A percentile compares a stretch with the other conserved stretches of the same genome.
These are phyloP conservation scores for Formicarius rufipectus DNA, from an alignment of 2,113 vertebrate species.

Conservation along the genomic window DNA sequence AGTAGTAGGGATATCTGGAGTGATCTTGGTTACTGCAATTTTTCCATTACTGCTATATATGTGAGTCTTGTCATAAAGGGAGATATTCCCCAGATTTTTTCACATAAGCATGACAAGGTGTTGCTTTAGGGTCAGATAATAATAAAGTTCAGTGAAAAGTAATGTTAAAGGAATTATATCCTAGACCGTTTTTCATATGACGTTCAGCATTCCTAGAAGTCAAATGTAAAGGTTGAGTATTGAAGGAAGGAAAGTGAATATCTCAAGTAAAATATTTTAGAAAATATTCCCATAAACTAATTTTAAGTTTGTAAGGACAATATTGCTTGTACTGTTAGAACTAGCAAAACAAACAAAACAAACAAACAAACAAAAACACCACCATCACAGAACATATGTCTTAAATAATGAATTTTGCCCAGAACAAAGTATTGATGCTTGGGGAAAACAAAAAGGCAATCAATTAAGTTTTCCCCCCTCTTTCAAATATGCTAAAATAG, in stretches of 20 bases:
- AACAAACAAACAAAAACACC: not conserved
- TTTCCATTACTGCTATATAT: not conserved
- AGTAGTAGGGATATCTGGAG: not conserved
- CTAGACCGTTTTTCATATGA: not conserved
- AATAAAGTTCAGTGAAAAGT: not conserved
- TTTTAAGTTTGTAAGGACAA: not conserved
- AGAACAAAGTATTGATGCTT: not conserved
- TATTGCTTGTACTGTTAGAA: not conserved
- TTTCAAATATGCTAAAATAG: not conserved
- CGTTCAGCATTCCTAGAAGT: not conserved
- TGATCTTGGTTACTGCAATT: not conserved
- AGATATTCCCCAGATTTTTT: not conserved
- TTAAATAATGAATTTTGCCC: not conserved
- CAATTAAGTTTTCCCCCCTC: not conserved
- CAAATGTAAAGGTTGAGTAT: not conserved
- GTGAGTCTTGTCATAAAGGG: not conserved
- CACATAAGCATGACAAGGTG: not conserved
- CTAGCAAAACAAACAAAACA: not conserved
- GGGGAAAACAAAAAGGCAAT: not conserved
- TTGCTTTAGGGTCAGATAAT: not conserved
- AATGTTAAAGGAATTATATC: not conserved
- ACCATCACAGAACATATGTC: not conserved
- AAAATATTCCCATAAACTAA: not conserved
- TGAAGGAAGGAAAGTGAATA: not conserved
- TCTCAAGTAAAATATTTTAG: not conserved